Conservation (phyloP, 2,113 vertebrate genomes). For the Misgurnus mizolepis region DNA sequence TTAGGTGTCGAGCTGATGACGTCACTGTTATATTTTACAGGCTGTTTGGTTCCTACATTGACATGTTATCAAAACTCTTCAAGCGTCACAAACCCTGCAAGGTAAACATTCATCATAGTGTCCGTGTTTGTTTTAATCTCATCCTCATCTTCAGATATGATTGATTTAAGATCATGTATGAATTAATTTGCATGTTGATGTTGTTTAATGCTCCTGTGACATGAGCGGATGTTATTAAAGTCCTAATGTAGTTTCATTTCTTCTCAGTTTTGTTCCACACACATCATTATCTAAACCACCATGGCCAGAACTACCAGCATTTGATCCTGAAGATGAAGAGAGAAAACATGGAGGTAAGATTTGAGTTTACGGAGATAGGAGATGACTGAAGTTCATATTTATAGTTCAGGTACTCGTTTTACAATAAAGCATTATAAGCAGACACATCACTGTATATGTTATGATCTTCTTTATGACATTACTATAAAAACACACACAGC, state of each 20-base stretch:
- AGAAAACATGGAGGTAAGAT: constrained; percentile 73
- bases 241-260: background rate
- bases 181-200: background rate
- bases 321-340: constrained; percentile 71
- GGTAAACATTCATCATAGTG: constrained; percentile 27
- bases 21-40: constrained; percentile 22
- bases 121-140: background rate
- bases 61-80: constrained; percentile 43
- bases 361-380: too few species aligned
- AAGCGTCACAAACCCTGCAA: constrained; percentile 26
- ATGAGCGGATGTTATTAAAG: too few species aligned
- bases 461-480: too few species aligned
- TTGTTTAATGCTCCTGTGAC: background rate
- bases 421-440: too few species aligned
- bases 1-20: background rate
- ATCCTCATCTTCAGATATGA: background rate
- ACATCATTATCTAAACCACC: constrained; percentile 81
- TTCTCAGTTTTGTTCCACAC: constrained; percentile 71
- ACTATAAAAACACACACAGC: too few species aligned
- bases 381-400: too few species aligned
- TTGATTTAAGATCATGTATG: too few species aligned
- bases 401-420: too few species aligned
- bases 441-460: too few species aligned
- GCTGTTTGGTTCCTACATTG: constrained; percentile 5
- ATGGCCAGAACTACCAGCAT: constrained; percentile 76